phyloP scores from a whole-genome alignment of 2,888 invertebrate species.

The Leptopilina syphax region DNA sequence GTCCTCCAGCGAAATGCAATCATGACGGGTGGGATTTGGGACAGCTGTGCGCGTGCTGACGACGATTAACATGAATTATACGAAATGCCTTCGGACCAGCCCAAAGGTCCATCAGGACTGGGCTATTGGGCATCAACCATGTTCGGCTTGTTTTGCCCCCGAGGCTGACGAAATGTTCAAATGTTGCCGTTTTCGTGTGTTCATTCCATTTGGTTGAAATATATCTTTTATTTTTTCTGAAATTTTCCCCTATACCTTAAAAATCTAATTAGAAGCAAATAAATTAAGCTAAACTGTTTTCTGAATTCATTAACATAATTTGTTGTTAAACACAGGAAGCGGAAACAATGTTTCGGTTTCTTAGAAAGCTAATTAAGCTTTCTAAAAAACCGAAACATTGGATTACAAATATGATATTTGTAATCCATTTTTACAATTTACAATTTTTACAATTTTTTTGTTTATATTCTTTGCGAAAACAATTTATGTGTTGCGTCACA shows the following conservation, averaged over 20 bases:
- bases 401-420: no score
- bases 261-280: not conserved
- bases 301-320: constrained; percentile 5
- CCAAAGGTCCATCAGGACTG: constrained; percentile 52
- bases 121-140: constrained; percentile 47
- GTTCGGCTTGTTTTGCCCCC: constrained; percentile 34
- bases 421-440: no score
- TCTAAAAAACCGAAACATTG: no score
- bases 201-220: not conserved
- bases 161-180: constrained; percentile 16
- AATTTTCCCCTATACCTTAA: not conserved
- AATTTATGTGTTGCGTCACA: no score
- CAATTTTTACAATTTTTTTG: no score
- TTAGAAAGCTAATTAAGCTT: no score
- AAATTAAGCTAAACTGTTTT: not conserved
- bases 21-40: constrained; percentile 71
- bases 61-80: constrained; percentile 61
- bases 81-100: constrained; percentile 53
- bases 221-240: not conserved
- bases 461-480: no score
- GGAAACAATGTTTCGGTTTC: no score
- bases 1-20: constrained; percentile 68
- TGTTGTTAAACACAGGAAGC: no score
- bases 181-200: constrained; percentile 4
- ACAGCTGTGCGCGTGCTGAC: constrained; percentile 69